Evolutionary conservation across 53 echinoderm and acorn worm genomes (phyloP).

Genomic region (Pentamera pediparva): DNA sequence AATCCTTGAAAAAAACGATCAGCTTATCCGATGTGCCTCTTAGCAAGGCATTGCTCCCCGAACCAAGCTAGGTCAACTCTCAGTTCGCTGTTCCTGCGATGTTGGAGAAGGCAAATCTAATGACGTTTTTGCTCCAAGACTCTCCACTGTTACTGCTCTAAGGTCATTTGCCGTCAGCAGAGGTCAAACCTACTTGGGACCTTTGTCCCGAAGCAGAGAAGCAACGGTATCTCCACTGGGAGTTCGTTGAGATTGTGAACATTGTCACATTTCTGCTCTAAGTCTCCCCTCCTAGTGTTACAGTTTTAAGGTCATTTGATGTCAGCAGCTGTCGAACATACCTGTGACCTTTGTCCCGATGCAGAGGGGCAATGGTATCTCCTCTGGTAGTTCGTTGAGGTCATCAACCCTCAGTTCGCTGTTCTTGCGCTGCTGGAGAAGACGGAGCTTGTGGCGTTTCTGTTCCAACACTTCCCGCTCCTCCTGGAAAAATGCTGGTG

Average conservation of each 20-base stretch:
- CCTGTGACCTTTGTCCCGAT: slow-evolving; percentile 95
- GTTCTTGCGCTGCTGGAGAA: slow-evolving; percentile 82
- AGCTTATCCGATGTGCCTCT: too few species aligned
- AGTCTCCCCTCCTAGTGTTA: background rate
- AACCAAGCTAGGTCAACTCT: too few species aligned
- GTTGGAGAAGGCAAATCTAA: slow-evolving; percentile 72
- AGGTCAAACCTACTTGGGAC: slow-evolving; percentile 58
- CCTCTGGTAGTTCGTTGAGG: slow-evolving; percentile 88
- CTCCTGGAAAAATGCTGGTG: slow-evolving; percentile 92
- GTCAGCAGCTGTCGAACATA: background rate
- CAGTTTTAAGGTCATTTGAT: background rate
- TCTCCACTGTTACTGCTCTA: slow-evolving; percentile 78
- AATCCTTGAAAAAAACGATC: too few species aligned
- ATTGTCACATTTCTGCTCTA: background rate
- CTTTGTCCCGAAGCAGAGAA: slow-evolving; percentile 86
- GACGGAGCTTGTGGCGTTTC: slow-evolving; percentile 60
- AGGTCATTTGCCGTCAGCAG: background rate
- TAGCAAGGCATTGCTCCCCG: too few species aligned
- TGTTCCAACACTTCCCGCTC: slow-evolving; percentile 75
- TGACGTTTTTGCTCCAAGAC: slow-evolving; percentile 65
- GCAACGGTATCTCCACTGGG: slow-evolving; percentile 83
- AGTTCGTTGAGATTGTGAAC: slow-evolving; percentile 69
- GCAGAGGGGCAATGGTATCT: slow-evolving; percentile 79
- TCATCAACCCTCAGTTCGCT: slow-evolving; percentile 66
- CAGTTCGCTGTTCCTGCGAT: slow-evolving; percentile 75